A percentile compares a stretch with the other conserved stretches of the same genome.
Evolutionary conservation across 2,888 invertebrate genomes (phyloP).

Genomic region (Pyrochroa serraticornis): DNA sequence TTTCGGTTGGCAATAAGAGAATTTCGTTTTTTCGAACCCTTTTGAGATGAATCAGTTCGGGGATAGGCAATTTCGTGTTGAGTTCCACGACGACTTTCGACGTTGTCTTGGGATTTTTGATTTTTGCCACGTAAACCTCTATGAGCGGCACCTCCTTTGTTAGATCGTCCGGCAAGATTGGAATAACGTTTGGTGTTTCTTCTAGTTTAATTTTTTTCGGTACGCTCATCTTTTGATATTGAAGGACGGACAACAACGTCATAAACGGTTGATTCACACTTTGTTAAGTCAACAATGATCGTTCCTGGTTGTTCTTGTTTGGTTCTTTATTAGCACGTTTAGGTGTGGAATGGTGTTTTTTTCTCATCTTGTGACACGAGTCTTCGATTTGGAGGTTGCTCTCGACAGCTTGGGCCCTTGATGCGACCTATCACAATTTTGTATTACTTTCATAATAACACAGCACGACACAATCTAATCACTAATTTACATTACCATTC

Average conservation of each 20-base stretch:
- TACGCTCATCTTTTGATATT: constrained; percentile 29
- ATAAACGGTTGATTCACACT: constrained; percentile 1
- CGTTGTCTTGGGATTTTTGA: constrained; percentile 66
- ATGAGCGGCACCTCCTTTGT: constrained; percentile 50
- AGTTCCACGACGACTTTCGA: constrained; percentile 67
- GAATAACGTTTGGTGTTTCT: constrained; percentile 25
- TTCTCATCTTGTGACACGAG: background rate
- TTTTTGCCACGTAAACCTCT: constrained; percentile 66
- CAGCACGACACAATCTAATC: no score
- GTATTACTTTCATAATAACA: no score
- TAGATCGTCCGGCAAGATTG: constrained; percentile 43
- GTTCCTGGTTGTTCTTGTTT: constrained; percentile 2
- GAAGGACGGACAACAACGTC: background rate
- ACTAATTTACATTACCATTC: no score
- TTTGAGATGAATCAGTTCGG: constrained; percentile 73
- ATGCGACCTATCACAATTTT: no score
- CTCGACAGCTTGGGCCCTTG: no score
- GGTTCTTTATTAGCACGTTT: constrained; percentile 1
- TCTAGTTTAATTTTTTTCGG: constrained; percentile 45
- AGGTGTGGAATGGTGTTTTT: background rate
- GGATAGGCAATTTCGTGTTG: constrained; percentile 65
- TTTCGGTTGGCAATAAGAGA: constrained; percentile 60
- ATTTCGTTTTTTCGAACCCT: constrained; percentile 69
- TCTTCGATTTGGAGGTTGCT: no score
- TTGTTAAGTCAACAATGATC: background rate